Conservation (phyloP, 2,888 invertebrate species). For the Nasonia oneida region DNA sequence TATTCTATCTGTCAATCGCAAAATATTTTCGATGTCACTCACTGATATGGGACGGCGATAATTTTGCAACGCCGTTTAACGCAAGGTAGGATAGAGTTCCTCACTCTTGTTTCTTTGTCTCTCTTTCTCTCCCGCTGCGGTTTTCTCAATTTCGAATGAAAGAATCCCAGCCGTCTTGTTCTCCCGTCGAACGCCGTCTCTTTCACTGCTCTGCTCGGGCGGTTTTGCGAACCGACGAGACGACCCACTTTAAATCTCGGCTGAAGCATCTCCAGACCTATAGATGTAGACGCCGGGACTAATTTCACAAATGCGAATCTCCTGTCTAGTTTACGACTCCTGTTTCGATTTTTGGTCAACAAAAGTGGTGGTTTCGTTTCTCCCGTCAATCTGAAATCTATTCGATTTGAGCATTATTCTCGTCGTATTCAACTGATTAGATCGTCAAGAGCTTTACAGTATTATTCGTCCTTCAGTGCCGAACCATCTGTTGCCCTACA, state of each 20-base stretch:
- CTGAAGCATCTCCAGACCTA: not conserved
- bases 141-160: not conserved
- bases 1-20: too few relatives aligned
- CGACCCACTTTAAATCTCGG: slow-evolving; percentile 30
- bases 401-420: too few relatives aligned
- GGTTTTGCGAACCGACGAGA: not conserved
- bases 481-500: not conserved
- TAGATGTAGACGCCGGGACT: not conserved
- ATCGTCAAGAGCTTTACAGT: too few relatives aligned
- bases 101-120: not conserved
- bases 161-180: not conserved
- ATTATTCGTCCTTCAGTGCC: not conserved
- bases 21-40: too few relatives aligned
- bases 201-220: not conserved
- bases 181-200: not conserved
- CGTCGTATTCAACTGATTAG: too few relatives aligned
- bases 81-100: too few relatives aligned
- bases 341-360: not conserved
- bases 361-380: too few relatives aligned
- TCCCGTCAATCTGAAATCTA: too few relatives aligned
- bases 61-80: too few relatives aligned
- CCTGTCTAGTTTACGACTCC: slow-evolving; percentile 16
- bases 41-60: too few relatives aligned
- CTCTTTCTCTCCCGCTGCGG: not conserved
- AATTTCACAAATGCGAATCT: slow-evolving; percentile 50